phyloP scores from a whole-genome alignment of 2,113 vertebrate species.

The Stigmatopora argus region DNA sequence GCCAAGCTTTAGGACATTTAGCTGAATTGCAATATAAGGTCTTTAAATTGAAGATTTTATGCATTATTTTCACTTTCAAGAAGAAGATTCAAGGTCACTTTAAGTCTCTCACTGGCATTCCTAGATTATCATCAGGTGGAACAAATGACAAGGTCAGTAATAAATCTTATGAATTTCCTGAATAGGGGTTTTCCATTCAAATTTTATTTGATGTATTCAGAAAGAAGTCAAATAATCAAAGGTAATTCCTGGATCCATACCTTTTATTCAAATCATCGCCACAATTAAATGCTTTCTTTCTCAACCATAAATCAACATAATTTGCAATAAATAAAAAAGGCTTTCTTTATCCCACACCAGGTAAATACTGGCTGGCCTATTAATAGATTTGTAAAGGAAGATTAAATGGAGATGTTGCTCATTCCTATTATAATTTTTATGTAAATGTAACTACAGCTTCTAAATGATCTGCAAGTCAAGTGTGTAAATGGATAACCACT shows the following conservation, averaged over 20 bases:
- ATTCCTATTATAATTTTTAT: constrained; percentile 28
- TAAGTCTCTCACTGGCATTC: background rate
- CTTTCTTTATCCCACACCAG: constrained; percentile 14
- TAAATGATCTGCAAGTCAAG: constrained; percentile 31
- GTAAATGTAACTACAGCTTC: constrained; percentile 25
- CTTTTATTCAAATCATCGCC: background rate
- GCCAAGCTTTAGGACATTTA: too few species aligned
- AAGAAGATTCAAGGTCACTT: background rate
- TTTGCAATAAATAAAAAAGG: constrained; percentile 11
- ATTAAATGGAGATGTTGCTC: constrained; percentile 48
- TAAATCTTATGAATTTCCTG: background rate
- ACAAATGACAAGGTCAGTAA: background rate
- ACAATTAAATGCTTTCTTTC: background rate
- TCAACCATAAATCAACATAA: background rate
- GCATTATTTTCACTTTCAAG: too few species aligned
- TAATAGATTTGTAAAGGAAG: constrained; percentile 54
- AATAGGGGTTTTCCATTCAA: background rate
- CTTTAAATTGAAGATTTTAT: too few species aligned
- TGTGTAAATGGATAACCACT: constrained; percentile 14
- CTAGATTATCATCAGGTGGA: background rate
- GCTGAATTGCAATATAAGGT: too few species aligned
- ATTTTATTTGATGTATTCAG: background rate
- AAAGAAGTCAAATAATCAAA: background rate
- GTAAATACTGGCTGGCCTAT: constrained; percentile 35
- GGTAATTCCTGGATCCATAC: background rate